phyloP scores from a whole-genome alignment of 2,888 invertebrate species.

The Calameuta filiformis region DNA sequence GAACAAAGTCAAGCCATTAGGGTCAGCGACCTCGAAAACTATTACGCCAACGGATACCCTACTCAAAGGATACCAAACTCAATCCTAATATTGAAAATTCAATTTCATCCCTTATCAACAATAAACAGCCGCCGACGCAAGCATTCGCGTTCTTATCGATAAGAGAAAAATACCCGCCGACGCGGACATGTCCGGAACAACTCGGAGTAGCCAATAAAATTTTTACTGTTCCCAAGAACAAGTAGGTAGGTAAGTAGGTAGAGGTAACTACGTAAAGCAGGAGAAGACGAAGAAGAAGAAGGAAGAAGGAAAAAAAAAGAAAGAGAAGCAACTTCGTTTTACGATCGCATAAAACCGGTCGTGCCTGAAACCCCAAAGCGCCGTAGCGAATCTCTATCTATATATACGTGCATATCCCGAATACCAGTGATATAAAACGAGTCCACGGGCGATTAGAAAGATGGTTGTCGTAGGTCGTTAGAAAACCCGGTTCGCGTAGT shows the following conservation, averaged over 20 bases:
- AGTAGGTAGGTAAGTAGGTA: neutral
- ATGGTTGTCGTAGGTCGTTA: constrained; percentile 31
- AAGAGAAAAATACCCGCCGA: neutral
- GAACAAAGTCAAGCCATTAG: neutral
- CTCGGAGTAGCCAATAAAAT: neutral
- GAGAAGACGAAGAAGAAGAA: neutral
- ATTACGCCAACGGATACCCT: neutral
- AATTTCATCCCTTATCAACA: neutral
- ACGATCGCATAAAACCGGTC: neutral
- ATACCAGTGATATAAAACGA: neutral
- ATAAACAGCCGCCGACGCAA: neutral
- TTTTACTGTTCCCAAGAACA: neutral
- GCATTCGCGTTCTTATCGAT: neutral
- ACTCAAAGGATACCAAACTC: neutral
- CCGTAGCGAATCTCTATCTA: neutral
- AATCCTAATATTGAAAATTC: neutral
- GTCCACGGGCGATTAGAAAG: constrained; percentile 23
- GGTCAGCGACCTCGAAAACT: neutral
- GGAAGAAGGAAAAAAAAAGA: neutral
- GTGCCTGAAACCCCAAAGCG: neutral
- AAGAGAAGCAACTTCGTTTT: neutral
- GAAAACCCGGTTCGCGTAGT: neutral
- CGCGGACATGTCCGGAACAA: neutral
- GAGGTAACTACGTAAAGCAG: neutral
- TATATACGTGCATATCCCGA: neutral